Conservation (phyloP, 1,140 invertebrate genomes). For the Lepidurus apus region DNA sequence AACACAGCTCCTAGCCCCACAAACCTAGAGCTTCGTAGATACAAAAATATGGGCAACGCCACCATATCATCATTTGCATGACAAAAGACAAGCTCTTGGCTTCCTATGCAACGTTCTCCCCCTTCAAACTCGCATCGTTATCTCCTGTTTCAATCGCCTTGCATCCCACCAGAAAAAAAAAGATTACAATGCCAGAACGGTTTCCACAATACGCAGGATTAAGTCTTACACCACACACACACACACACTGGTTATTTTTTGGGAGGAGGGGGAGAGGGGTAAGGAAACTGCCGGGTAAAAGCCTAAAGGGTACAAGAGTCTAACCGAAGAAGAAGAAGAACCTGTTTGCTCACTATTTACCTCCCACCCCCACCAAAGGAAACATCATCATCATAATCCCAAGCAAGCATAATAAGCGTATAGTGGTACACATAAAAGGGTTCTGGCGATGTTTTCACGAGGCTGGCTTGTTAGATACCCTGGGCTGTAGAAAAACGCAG, state of each 20-base stretch:
- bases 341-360: neutral
- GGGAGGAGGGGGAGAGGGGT: neutral
- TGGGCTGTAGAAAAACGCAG: neutral
- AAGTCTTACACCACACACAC: neutral
- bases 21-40: neutral
- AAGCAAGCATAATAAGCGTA: constrained; percentile 14
- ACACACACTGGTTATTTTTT: neutral
- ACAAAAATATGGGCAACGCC: neutral
- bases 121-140: neutral
- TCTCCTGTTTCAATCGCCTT: constrained; percentile 4
- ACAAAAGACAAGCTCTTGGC: constrained; percentile 6
- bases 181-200: neutral
- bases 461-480: neutral
- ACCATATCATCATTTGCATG: neutral
- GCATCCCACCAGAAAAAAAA: neutral
- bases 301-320: constrained; percentile 3
- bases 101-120: constrained; percentile 12
- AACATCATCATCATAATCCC: constrained; percentile 22
- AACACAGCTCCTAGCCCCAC: neutral
- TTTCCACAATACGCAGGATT: constrained; percentile 14
- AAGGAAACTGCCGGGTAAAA: neutral
- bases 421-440: constrained; percentile 16
- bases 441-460: constrained; percentile 1
- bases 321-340: neutral
- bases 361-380: constrained; percentile 16